Evolutionary conservation across 2,888 invertebrate species (phyloP), one percentile per base, ranked within the genome.

Genomic region (Acanthosepion pharaonis): DNA sequence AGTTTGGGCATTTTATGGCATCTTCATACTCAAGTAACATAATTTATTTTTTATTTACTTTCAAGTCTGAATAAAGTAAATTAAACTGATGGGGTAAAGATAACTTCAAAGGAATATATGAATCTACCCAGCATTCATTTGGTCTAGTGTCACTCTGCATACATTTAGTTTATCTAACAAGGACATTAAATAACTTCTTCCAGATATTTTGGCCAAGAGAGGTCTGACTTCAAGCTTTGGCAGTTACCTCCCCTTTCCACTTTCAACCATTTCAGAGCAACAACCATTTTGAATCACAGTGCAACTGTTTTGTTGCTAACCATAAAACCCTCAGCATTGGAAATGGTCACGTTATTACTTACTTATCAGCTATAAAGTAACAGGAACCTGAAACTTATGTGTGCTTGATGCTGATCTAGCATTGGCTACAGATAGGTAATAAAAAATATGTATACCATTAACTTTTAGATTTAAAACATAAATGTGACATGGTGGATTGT

Each of bases 361-460:
- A 78, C 78, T 78, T 78, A 78, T 78, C n/a, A 78, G 78, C n/a
- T 11, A 78, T 78, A 78, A 78, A 78, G 78, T 33, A 33, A 78
- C 15, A 59, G 59, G 59, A 59, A 59, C 59, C 59, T 59, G 59
- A 33, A 33, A 78, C 78, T 78, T 78, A n/a, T 33, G 33, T 78
- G 78, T 78, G 8, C 33, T n/a, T n/a, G 78, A 78, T 78, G 78
- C 33, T n/a, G 15, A 78, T 78, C 78, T n/a, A 5, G 33, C n/a
- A 78, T 18, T 78, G 78, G 78, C 78, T 78, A 9, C 78, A 78
- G n/a, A 78, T n/a, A 33, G n/a, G 78, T 33, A 78, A 78, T 78
- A 78, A 78, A 78, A 78, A 78, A 78, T 78, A 78, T 78, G 78
- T 78, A 78, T 78, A 78, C 78, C 78, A 78, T 78, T 78, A 78